Base-by-base conservation (phyloP, 2,888 invertebrate genomes). In the Pomacea canaliculata region DNA sequence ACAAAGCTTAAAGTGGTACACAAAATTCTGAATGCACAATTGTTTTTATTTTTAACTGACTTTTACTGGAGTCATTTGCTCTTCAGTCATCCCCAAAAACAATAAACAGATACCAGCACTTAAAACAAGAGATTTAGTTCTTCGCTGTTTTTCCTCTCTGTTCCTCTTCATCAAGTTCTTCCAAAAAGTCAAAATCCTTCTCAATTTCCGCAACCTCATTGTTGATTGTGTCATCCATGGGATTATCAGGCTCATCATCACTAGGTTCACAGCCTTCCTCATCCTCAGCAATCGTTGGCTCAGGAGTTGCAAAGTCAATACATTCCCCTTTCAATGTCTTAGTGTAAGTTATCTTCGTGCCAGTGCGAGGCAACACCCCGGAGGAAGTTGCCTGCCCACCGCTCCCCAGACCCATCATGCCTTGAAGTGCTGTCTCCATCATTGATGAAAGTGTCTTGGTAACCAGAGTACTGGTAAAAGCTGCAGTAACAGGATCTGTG, bases 101-200 rank as follows among this genome's bases (percentile, higher is more conserved):
- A 37, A 37, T 37, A 5, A 37, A 37, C 3, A 37, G 37, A 37
- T 37, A 37, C 37, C 37, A 37, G 37, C 37, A 56, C 51, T 16
- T 16, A 56, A 56, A 16, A 10, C 4, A 63, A 23, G 7, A 63
- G 23, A 23, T 23, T 63, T 63, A 63, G 12, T 19, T 63, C 63
- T 63, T 63, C 10, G 5, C 19, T 23, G 67, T 67, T 12, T 66
- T 27, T 2, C 59, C 19, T 7, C 23, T 56, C 73, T 72, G 79
- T 46, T 62, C 76, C 18, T 83, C 84, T 12, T 82, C 77, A 56
- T 86, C 87, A 79, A 86, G 85, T 18, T 87, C 83, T 27, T 85
- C 84, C 27, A 88, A 76, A 79, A 88, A 88, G 68, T 88, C 88
- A 84, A 88, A 88, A 73, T 88, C 88, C 70, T 86, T 86, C 56